Percentiles rank a stretch among this genome's conserved stretches.
phyloP scores from a whole-genome alignment of 1,140 invertebrate species.

The Sipha flava region DNA sequence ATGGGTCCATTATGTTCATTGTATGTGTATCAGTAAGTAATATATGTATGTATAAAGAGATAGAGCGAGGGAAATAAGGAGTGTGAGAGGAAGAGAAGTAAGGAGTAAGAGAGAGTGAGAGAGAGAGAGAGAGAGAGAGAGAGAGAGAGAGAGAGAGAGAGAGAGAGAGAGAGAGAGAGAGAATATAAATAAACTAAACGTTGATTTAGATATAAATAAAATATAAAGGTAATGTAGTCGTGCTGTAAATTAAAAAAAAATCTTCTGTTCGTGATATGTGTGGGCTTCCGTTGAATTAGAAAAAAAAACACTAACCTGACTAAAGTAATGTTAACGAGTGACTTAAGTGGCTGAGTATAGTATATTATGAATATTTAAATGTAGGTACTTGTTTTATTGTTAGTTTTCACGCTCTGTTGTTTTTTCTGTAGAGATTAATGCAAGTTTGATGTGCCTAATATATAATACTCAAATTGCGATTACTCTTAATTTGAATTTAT shows the following conservation, averaged over 20 bases:
- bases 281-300: neutral
- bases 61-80: neutral
- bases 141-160: neutral
- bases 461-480: too few species aligned
- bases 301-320: neutral
- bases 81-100: too few species aligned
- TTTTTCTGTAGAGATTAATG: neutral
- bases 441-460: too few species aligned
- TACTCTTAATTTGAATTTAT: too few species aligned
- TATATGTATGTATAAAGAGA: too few species aligned
- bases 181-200: too few species aligned
- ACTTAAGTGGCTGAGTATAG: neutral
- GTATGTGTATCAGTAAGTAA: too few species aligned
- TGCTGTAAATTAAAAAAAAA: neutral
- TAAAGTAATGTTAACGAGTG: neutral
- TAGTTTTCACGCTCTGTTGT: neutral
- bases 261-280: neutral
- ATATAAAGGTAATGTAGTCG: neutral
- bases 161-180: neutral
- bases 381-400: neutral
- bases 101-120: too few species aligned
- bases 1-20: constrained; percentile 3
- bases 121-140: neutral
- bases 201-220: too few species aligned
- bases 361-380: neutral